These are phyloP conservation scores for Globia sparganii DNA, from an alignment of 2,888 invertebrate species.

Conservation along the genomic window DNA sequence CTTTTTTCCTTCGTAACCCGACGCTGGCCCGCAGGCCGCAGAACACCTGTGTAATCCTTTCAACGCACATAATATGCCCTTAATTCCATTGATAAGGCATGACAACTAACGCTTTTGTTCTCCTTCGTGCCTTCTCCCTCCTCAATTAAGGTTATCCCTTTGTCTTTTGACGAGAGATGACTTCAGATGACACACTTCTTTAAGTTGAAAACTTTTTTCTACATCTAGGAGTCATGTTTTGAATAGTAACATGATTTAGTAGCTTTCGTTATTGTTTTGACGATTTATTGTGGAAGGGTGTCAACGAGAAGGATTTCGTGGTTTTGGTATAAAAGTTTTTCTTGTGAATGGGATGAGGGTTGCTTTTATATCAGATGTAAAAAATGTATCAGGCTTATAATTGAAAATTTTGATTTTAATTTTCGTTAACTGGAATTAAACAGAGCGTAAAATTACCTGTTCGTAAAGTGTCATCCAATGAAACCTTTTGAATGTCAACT, in stretches of 20 bases:
- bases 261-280: slow-evolving; percentile 77
- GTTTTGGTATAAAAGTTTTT: slow-evolving; percentile 73
- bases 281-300: slow-evolving; percentile 84
- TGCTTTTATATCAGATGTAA: slow-evolving; percentile 17
- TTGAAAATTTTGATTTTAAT: slow-evolving; percentile 41
- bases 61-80: slow-evolving; percentile 88
- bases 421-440: slow-evolving; percentile 22
- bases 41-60: slow-evolving; percentile 90
- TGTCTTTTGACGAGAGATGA: slow-evolving; percentile 83
- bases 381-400: slow-evolving; percentile 43
- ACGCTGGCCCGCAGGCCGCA: slow-evolving; percentile 71
- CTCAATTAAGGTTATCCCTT: slow-evolving; percentile 85
- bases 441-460: slow-evolving; percentile 53
- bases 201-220: slow-evolving; percentile 63
- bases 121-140: slow-evolving; percentile 79
- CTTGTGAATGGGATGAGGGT: slow-evolving; percentile 56
- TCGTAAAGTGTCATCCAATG: slow-evolving; percentile 1
- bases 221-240: slow-evolving; percentile 82
- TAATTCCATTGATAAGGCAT: slow-evolving; percentile 89
- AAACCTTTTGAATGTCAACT: slow-evolving; percentile 7
- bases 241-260: slow-evolving; percentile 88
- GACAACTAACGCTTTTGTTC: slow-evolving; percentile 88
- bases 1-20: slow-evolving; percentile 73
- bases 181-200: slow-evolving; percentile 84
- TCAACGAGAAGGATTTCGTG: slow-evolving; percentile 70